Evolutionary conservation across 2,888 invertebrate genomes (phyloP).

Genomic region (Erebia epiphron): DNA sequence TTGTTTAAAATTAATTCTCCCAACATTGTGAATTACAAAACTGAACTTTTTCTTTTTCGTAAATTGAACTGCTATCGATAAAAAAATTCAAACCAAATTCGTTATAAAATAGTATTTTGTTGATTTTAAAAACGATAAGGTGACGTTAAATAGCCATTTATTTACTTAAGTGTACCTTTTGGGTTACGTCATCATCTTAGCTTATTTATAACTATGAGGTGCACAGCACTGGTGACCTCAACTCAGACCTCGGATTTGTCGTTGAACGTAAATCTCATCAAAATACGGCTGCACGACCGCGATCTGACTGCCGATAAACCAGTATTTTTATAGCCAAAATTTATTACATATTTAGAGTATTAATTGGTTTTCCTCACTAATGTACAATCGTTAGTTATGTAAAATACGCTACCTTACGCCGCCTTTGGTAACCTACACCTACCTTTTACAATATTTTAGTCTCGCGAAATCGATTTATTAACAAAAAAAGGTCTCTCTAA

Average conservation of each 20-base stretch:
- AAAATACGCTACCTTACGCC: background rate
- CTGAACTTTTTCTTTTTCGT: too few relatives aligned
- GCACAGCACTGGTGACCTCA: conserved; percentile 55
- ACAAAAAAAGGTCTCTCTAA: background rate
- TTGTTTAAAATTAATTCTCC: too few relatives aligned
- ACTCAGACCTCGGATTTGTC: conserved; percentile 39
- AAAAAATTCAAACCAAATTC: too few relatives aligned
- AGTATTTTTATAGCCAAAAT: conserved; percentile 24
- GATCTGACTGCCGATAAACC: conserved; percentile 26
- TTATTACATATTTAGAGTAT: conserved; percentile 1
- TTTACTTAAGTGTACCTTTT: conserved; percentile 45
- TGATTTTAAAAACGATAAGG: too few relatives aligned
- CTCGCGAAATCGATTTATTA: background rate
- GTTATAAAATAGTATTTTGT: too few relatives aligned
- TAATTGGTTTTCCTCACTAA: background rate
- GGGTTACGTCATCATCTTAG: conserved; percentile 59
- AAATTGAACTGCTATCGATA: too few relatives aligned
- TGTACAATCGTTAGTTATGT: background rate
- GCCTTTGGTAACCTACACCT: background rate
- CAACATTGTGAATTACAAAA: too few relatives aligned
- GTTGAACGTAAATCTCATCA: conserved; percentile 25
- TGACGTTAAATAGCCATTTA: conserved; percentile 25
- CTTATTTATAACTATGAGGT: conserved; percentile 67
- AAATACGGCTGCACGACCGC: conserved; percentile 16
- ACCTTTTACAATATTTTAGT: background rate